These are phyloP conservation scores for Myocastor coypus DNA, from an alignment of 2,113 vertebrate species.

Conservation along the genomic window DNA sequence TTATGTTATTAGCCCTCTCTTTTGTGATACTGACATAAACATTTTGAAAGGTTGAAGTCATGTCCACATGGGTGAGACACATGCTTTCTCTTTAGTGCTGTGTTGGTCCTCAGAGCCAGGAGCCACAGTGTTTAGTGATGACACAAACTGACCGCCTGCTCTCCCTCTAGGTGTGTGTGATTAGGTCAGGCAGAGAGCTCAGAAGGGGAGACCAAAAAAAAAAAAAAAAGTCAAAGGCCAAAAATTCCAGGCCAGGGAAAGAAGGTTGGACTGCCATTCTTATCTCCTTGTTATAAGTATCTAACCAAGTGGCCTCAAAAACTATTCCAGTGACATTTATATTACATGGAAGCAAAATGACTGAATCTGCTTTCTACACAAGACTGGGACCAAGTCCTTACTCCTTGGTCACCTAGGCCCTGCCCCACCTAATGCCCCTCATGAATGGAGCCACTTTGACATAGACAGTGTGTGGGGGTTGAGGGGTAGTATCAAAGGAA, in stretches of 20 bases:
- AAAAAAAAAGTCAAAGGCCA: neutral
- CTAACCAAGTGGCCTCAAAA: neutral
- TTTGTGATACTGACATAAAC: neutral
- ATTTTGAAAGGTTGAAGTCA: neutral
- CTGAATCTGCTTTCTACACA: neutral
- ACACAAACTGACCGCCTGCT: neutral
- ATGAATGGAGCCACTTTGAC: neutral
- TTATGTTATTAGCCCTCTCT: neutral
- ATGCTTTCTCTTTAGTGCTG: neutral
- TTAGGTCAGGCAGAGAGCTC: neutral
- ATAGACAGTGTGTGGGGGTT: neutral
- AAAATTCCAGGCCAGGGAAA: neutral
- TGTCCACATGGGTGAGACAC: neutral
- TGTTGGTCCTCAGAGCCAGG: neutral
- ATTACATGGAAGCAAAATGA: neutral
- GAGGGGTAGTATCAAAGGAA: neutral
- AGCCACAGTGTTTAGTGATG: neutral
- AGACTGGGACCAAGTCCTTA: neutral
- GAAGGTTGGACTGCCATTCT: neutral
- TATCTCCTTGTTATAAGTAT: neutral
- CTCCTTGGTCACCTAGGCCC: neutral
- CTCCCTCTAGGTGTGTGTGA: neutral
- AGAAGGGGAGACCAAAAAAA: neutral
- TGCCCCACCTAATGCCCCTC: neutral
- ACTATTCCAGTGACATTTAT: neutral